Conservation (phyloP, 2,797 vertebrate genomes). For the Danionella dracula region DNA sequence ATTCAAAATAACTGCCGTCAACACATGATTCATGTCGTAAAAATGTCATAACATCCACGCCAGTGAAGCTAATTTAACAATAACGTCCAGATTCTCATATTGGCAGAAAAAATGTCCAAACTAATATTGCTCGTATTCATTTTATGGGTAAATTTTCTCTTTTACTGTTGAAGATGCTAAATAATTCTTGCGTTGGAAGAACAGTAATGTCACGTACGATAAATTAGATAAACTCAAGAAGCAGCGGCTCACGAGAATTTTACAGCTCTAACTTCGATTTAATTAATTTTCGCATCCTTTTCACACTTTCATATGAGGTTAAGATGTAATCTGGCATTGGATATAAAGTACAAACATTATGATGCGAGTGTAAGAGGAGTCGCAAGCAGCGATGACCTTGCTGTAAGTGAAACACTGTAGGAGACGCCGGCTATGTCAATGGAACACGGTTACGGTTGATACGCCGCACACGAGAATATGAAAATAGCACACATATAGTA, state of each 20-base stretch:
- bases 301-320: background rate
- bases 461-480: background rate
- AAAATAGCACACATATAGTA: background rate
- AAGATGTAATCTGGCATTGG: background rate
- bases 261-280: background rate
- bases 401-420: constrained; percentile 42
- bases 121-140: too few relatives aligned
- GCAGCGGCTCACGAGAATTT: background rate
- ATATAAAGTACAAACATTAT: background rate
- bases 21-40: too few relatives aligned
- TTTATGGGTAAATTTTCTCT: too few relatives aligned
- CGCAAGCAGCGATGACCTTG: constrained; percentile 62
- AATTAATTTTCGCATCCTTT: background rate
- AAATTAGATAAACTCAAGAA: background rate
- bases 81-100: too few relatives aligned
- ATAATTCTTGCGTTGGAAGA: background rate
- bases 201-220: background rate
- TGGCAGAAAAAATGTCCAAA: too few relatives aligned
- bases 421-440: background rate
- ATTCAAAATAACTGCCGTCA: too few relatives aligned
- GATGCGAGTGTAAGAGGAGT: background rate
- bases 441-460: background rate
- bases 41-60: too few relatives aligned
- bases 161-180: too few relatives aligned
- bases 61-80: too few relatives aligned